Conservation (phyloP, 2,888 invertebrate species). For the Monochamus alternatus region DNA sequence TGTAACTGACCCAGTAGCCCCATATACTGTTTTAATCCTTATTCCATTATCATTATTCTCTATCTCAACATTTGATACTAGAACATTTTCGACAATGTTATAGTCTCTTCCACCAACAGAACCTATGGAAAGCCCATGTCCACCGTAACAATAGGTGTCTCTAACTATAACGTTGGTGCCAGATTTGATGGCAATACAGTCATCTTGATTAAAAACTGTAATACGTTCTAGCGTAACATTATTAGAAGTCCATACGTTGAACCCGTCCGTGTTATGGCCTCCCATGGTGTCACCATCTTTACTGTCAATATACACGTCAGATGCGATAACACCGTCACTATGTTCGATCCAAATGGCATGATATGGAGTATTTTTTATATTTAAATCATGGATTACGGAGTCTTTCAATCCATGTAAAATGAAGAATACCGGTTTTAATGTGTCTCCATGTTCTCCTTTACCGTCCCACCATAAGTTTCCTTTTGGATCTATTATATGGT, state of each 20-base stretch:
- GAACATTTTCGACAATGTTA: conserved; percentile 9
- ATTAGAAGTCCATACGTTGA: not conserved
- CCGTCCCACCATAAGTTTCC: conserved; percentile 1
- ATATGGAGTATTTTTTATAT: not conserved
- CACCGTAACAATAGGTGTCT: not conserved
- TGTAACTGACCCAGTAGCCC: not conserved
- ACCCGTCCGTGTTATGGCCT: not conserved
- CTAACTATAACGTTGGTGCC: not conserved
- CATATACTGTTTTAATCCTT: not conserved
- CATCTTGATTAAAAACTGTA: not conserved
- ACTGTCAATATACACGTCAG: not conserved
- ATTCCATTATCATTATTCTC: not conserved
- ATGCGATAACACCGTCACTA: not conserved
- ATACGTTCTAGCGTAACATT: not conserved
- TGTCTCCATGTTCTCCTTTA: conserved; percentile 3
- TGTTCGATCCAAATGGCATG: not conserved
- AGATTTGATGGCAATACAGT: not conserved
- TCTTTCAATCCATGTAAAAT: not conserved
- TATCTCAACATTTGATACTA: not conserved
- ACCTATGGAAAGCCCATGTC: not conserved
- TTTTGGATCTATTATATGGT: not conserved
- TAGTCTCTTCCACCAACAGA: conserved; percentile 1
- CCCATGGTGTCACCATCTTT: not conserved
- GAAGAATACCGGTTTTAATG: conserved; percentile 3
- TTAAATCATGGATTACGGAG: not conserved